Conservation (phyloP, 2,888 invertebrate species). For the Andrena camellia region DNA sequence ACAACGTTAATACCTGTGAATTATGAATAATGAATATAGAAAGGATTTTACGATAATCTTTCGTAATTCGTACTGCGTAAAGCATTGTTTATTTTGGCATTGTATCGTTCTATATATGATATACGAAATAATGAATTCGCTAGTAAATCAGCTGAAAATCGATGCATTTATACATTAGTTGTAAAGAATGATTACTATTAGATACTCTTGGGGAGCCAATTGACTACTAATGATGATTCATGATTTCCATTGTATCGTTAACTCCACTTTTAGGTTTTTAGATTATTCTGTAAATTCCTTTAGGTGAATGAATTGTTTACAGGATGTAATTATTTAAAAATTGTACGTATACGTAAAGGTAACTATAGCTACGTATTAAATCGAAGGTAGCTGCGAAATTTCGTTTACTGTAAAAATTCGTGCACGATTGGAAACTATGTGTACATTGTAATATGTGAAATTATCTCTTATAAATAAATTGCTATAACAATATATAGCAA, state of each 20-base stretch:
- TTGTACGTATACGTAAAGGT: constrained; percentile 31
- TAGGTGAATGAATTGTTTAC: background rate
- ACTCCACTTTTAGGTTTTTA: constrained; percentile 23
- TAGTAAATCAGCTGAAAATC: constrained; percentile 32
- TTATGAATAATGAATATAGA: constrained; percentile 5
- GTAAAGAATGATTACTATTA: constrained; percentile 48
- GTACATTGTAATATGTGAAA: constrained; percentile 78
- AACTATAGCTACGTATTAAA: constrained; percentile 33
- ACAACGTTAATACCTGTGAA: constrained; percentile 42
- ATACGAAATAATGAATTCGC: constrained; percentile 15
- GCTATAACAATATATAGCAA: constrained; percentile 62
- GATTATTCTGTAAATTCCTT: constrained; percentile 16
- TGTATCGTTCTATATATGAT: constrained; percentile 17
- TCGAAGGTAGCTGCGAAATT: constrained; percentile 26
- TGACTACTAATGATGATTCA: background rate
- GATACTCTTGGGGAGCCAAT: constrained; percentile 20
- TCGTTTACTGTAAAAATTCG: constrained; percentile 44
- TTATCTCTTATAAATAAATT: constrained; percentile 77
- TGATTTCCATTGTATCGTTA: constrained; percentile 20
- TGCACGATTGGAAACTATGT: constrained; percentile 69
- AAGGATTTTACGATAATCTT: constrained; percentile 2
- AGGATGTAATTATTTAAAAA: constrained; percentile 13
- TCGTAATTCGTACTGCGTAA: constrained; percentile 31
- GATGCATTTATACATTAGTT: constrained; percentile 62
- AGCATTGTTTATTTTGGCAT: constrained; percentile 18